These are phyloP conservation scores for Scarus forsteni DNA, from an alignment of 2,797 vertebrate genomes.

Conservation along the genomic window DNA sequence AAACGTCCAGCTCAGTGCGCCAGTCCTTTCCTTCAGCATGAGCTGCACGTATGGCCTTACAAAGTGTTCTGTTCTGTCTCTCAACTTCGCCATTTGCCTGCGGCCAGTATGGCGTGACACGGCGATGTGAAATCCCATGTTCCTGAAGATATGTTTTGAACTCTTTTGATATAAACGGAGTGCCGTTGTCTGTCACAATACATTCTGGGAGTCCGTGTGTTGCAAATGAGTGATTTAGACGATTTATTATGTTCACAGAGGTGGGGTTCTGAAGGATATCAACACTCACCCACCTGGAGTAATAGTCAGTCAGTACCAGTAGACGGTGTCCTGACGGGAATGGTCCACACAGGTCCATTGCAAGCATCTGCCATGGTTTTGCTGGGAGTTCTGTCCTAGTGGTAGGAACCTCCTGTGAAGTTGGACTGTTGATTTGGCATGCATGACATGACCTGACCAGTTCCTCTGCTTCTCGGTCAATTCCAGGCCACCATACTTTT, in stretches of 20 bases:
- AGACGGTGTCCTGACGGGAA: no score
- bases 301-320: constrained; percentile 2
- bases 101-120: constrained; percentile 12
- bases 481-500: constrained; percentile 6
- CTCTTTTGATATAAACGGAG: background rate
- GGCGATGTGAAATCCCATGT: background rate
- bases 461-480: background rate
- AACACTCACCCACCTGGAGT: constrained; percentile 9
- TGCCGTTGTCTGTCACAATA: background rate
- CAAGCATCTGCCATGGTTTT: no score
- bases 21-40: no score
- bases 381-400: no score
- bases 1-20: background rate
- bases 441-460: background rate
- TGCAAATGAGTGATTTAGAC: background rate
- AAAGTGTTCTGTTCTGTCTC: constrained; percentile 18
- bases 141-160: no score
- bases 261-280: background rate
- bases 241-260: background rate
- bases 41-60: no score
- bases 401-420: no score
- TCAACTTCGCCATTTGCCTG: constrained; percentile 1
- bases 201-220: background rate
- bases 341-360: no score
- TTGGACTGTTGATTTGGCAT: background rate